A percentile compares a stretch with the other conserved stretches of the same genome.
Evolutionary conservation across 2,888 invertebrate genomes (phyloP).

Genomic region (Podotricha telesiphe): DNA sequence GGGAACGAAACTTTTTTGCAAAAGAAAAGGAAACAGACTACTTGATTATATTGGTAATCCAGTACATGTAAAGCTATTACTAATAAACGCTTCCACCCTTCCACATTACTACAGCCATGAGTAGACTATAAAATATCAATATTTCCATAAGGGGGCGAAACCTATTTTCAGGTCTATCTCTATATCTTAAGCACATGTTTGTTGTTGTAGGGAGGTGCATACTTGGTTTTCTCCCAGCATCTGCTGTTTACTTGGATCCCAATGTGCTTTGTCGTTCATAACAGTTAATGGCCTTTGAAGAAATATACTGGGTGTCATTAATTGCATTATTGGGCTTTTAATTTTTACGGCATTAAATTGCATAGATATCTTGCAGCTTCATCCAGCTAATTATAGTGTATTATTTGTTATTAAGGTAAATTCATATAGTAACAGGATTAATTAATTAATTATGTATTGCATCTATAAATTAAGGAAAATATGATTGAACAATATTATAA

Average conservation of each 20-base stretch:
- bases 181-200: constrained; percentile 80
- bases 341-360: constrained; percentile 15
- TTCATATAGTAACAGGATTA: constrained; percentile 8
- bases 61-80: constrained; percentile 72
- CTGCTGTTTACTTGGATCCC: constrained; percentile 57
- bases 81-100: constrained; percentile 72
- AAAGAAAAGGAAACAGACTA: constrained; percentile 65
- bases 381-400: background rate
- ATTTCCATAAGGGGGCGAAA: constrained; percentile 74
- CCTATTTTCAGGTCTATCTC: constrained; percentile 73
- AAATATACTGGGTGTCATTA: constrained; percentile 36
- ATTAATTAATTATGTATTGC: background rate
- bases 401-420: background rate
- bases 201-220: constrained; percentile 60
- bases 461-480: background rate
- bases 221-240: constrained; percentile 63
- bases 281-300: constrained; percentile 60
- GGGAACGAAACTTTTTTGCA: constrained; percentile 22
- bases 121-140: constrained; percentile 80
- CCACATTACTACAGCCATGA: constrained; percentile 72
- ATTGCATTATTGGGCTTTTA: constrained; percentile 49
- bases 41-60: constrained; percentile 76
- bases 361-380: constrained; percentile 17
- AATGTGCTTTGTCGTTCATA: constrained; percentile 56
- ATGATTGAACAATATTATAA: constrained; percentile 23